phyloP scores from a whole-genome alignment of 2,113 vertebrate genomes.

The Haemorhous mexicanus region DNA sequence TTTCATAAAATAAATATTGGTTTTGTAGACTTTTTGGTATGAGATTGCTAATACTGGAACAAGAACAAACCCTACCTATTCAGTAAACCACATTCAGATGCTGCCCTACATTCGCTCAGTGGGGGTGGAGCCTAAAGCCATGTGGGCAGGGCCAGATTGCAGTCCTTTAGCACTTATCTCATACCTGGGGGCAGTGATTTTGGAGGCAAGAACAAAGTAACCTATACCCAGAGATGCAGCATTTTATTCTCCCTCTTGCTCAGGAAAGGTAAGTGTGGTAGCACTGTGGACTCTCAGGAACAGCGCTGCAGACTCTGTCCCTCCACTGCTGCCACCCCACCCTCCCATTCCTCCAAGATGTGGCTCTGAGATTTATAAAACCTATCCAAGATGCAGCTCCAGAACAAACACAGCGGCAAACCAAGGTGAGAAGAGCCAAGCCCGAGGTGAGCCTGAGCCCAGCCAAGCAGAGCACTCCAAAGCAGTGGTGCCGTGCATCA shows the following conservation, averaged over 20 bases:
- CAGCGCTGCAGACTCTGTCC: not conserved
- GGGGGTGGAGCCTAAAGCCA: rapidly evolving
- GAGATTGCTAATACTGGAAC: not conserved
- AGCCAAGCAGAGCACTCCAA: not conserved
- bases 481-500: rapidly evolving
- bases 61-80: not conserved
- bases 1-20: not conserved
- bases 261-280: not conserved
- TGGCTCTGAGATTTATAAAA: not conserved
- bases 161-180: not conserved
- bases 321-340: not conserved
- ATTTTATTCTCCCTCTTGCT: not conserved
- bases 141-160: not conserved
- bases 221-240: not conserved
- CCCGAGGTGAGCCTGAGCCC: not conserved
- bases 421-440: too few species aligned
- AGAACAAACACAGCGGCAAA: not conserved
- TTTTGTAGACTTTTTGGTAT: not conserved
- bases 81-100: not conserved
- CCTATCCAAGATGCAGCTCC: not conserved
- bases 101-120: not conserved
- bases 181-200: not conserved
- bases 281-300: not conserved
- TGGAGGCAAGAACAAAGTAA: not conserved
- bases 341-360: rapidly evolving